Conservation (phyloP, 2,888 invertebrate species). For the Stomorhina lunata region DNA sequence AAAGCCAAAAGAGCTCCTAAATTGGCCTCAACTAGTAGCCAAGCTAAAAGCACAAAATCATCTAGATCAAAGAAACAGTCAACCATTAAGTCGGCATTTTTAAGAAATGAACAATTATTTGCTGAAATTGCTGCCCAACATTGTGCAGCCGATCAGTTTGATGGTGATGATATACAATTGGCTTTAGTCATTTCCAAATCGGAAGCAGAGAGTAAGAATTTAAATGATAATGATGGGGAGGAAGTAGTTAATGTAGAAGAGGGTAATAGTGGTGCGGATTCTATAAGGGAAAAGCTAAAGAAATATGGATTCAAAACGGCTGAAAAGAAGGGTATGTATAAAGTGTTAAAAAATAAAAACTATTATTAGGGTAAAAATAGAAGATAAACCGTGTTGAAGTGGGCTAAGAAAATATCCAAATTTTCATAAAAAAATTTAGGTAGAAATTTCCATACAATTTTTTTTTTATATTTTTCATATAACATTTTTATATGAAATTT, state of each 20-base stretch:
- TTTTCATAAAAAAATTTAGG: conserved; percentile 1
- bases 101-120: conserved; percentile 77
- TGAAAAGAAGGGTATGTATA: conserved; percentile 71
- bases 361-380: too few relatives aligned
- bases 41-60: conserved; percentile 39
- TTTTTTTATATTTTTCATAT: too few relatives aligned
- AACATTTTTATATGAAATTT: too few relatives aligned
- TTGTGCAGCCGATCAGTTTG: conserved; percentile 81
- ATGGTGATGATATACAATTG: conserved; percentile 85
- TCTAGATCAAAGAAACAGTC: conserved; percentile 71
- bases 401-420: too few relatives aligned
- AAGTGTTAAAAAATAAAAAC: neutral
- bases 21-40: neutral
- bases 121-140: conserved; percentile 77
- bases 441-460: neutral
- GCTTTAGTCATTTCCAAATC: conserved; percentile 86
- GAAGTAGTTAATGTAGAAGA: conserved; percentile 60
- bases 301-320: conserved; percentile 83
- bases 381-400: too few relatives aligned
- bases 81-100: conserved; percentile 75
- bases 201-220: conserved; percentile 72
- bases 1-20: conserved; percentile 72
- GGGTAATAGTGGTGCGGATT: conserved; percentile 63
- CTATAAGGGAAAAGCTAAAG: conserved; percentile 81
- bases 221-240: conserved; percentile 58